Evolutionary conservation across 2,797 vertebrate species (phyloP).

Genomic region (Pseudopleuronectes americanus): DNA sequence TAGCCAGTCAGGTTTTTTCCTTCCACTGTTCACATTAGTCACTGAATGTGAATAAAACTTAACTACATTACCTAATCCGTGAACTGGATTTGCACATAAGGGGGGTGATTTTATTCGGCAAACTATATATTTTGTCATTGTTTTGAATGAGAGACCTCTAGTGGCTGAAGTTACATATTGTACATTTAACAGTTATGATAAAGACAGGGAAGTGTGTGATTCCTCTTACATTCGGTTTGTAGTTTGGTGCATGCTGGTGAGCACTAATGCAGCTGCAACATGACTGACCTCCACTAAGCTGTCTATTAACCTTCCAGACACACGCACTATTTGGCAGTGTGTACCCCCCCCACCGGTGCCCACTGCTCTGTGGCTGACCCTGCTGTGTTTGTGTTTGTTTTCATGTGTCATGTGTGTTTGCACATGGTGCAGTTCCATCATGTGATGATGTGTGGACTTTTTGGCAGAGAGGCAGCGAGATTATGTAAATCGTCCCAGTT

Average conservation of each 20-base stretch:
- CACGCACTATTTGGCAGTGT: slow-evolving; percentile 11
- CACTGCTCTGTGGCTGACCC: slow-evolving; percentile 36
- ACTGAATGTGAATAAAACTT: too few relatives aligned
- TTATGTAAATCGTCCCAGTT: slow-evolving; percentile 8
- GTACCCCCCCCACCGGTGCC: slow-evolving; percentile 1
- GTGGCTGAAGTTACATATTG: too few relatives aligned
- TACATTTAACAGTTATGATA: too few relatives aligned
- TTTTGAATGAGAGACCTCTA: too few relatives aligned
- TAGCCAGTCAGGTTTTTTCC: too few relatives aligned
- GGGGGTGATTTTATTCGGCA: not conserved
- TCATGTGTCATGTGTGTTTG: slow-evolving; percentile 5
- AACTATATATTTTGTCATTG: too few relatives aligned
- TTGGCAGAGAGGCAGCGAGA: slow-evolving; percentile 24
- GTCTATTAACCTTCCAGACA: slow-evolving; percentile 74
- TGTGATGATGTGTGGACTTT: slow-evolving; percentile 9
- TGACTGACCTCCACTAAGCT: slow-evolving; percentile 71
- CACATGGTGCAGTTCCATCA: slow-evolving; percentile 37
- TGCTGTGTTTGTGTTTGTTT: slow-evolving; percentile 6
- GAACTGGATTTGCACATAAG: too few relatives aligned
- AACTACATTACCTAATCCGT: not conserved
- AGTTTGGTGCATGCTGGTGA: slow-evolving; percentile 1
- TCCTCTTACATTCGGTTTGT: too few relatives aligned
- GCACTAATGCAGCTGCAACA: slow-evolving; percentile 51
- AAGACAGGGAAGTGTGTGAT: too few relatives aligned
- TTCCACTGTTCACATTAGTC: too few relatives aligned